These are phyloP conservation scores for Pogonocherus hispidulus DNA, from an alignment of 2,888 invertebrate species.

Conservation along the genomic window DNA sequence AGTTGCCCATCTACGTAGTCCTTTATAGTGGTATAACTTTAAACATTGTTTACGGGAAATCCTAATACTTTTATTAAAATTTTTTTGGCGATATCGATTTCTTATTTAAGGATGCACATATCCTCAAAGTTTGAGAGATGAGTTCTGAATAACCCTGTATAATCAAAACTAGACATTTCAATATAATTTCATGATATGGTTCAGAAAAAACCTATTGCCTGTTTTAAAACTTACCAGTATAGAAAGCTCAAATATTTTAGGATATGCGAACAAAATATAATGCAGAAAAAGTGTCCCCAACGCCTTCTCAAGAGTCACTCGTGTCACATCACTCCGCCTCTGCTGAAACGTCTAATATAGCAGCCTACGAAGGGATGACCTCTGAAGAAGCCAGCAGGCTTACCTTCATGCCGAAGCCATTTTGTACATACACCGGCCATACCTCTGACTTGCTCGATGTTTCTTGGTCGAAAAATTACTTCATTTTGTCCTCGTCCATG, in stretches of 20 bases:
- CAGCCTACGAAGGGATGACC: slow-evolving; percentile 73
- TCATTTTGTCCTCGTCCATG: slow-evolving; percentile 97
- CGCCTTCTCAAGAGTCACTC: slow-evolving; percentile 92
- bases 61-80: too few relatives aligned
- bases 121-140: too few relatives aligned
- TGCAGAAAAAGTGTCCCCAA: slow-evolving; percentile 91
- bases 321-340: slow-evolving; percentile 83
- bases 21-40: too few relatives aligned
- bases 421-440: slow-evolving; percentile 94
- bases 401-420: slow-evolving; percentile 90
- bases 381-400: slow-evolving; percentile 74
- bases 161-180: too few relatives aligned
- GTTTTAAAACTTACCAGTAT: too few relatives aligned
- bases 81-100: too few relatives aligned
- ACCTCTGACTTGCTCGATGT: slow-evolving; percentile 97
- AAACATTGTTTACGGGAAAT: too few relatives aligned
- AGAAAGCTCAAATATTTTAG: slow-evolving; percentile 63
- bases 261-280: slow-evolving; percentile 97
- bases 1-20: too few relatives aligned
- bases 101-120: too few relatives aligned
- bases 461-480: slow-evolving; percentile 99
- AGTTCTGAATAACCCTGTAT: too few relatives aligned
- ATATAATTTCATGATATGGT: too few relatives aligned
- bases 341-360: slow-evolving; percentile 74
- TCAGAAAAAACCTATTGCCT: too few relatives aligned